A percentile compares a stretch with the other conserved stretches of the same genome.
These are phyloP conservation scores for Camarhynchus parvulus DNA, from an alignment of 2,113 vertebrate genomes.

Conservation along the genomic window DNA sequence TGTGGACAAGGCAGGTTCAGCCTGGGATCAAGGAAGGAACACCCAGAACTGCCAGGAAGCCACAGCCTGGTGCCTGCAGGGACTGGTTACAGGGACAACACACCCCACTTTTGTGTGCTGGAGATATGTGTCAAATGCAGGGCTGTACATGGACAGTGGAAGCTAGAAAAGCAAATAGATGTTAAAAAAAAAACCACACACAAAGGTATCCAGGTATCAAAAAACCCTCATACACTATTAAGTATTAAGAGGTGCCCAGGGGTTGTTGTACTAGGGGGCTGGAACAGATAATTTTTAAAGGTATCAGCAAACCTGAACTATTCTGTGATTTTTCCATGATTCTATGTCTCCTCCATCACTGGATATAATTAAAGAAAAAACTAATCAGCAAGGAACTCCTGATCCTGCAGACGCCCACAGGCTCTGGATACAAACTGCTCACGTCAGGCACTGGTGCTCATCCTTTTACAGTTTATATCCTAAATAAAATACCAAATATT, in stretches of 20 bases:
- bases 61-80: background rate
- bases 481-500: background rate
- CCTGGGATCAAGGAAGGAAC: background rate
- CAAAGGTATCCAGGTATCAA: background rate
- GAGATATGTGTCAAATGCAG: accelerated
- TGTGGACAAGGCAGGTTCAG: background rate
- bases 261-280: background rate
- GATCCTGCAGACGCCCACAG: background rate
- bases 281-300: background rate
- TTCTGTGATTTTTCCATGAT: background rate
- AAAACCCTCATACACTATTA: background rate
- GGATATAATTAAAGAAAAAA: background rate
- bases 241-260: background rate
- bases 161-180: background rate
- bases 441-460: background rate
- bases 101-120: background rate
- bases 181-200: background rate
- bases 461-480: background rate
- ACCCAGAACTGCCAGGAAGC: accelerated
- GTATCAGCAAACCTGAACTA: background rate
- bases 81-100: background rate
- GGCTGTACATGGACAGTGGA: background rate
- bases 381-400: background rate
- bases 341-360: background rate
- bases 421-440: background rate